Conservation (phyloP, 2,888 invertebrate genomes). For the Drosophila histrio region DNA sequence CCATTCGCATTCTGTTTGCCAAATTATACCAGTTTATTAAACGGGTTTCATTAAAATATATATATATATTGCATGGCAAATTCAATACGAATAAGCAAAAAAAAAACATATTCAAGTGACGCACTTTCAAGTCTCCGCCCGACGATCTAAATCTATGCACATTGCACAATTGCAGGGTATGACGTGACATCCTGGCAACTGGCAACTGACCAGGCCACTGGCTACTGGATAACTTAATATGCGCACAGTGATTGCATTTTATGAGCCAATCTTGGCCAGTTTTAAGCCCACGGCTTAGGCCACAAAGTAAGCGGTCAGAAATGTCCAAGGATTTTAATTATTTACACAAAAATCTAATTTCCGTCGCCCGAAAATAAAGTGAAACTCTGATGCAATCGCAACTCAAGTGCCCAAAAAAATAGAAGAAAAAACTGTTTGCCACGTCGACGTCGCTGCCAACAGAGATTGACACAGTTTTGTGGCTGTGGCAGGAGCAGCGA, state of each 20-base stretch:
- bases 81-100: conserved; percentile 8
- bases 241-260: conserved; percentile 62
- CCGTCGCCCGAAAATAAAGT: conserved; percentile 52
- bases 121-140: conserved; percentile 55
- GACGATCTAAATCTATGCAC: conserved; percentile 17
- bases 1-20: conserved; percentile 26
- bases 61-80: conserved; percentile 26
- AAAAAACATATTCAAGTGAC: conserved; percentile 33
- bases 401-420: background rate
- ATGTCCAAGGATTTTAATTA: conserved; percentile 73
- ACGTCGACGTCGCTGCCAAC: conserved; percentile 22
- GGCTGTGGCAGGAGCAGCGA: conserved; percentile 29
- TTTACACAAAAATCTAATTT: conserved; percentile 70
- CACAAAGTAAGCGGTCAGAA: conserved; percentile 55
- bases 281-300: conserved; percentile 34
- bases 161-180: conserved; percentile 65
- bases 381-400: conserved; percentile 25
- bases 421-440: conserved; percentile 44
- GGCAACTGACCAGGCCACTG: conserved; percentile 2
- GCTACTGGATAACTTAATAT: conserved; percentile 59
- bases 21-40: conserved; percentile 59
- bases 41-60: conserved; percentile 51
- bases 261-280: conserved; percentile 42
- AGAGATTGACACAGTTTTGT: conserved; percentile 68
- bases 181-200: conserved; percentile 69